Percentiles rank a stretch among this genome's conserved stretches.
These are phyloP conservation scores for Hyperopisus bebe DNA, from an alignment of 2,113 vertebrate species.

Conservation along the genomic window DNA sequence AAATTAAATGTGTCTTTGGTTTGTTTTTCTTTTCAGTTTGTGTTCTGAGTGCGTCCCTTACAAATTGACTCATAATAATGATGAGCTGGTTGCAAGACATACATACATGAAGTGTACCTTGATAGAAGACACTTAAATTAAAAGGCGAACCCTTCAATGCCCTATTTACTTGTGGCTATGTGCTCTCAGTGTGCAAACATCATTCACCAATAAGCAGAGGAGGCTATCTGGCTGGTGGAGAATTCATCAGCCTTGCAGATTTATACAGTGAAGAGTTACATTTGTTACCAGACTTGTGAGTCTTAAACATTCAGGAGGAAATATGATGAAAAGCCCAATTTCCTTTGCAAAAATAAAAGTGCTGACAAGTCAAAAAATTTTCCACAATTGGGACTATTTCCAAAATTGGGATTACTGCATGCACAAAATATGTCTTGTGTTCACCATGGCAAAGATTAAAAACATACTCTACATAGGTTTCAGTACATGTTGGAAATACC, in stretches of 20 bases:
- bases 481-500: not conserved
- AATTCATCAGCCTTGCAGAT: not conserved
- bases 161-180: conserved; percentile 19
- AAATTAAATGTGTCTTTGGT: conserved; percentile 50
- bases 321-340: not conserved
- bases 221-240: conserved; percentile 21
- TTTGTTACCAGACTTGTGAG: not conserved
- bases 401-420: not conserved
- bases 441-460: not conserved
- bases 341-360: not conserved
- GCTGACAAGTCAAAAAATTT: not conserved
- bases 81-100: conserved; percentile 28
- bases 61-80: conserved; percentile 40
- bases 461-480: not conserved
- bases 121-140: conserved; percentile 38
- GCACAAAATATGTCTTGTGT: not conserved
- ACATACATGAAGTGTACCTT: not conserved
- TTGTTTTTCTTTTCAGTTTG: conserved; percentile 29
- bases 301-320: not conserved
- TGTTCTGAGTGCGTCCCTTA: conserved; percentile 44
- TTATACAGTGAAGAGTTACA: not conserved
- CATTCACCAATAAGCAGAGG: conserved; percentile 36
- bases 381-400: not conserved
- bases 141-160: conserved; percentile 32
- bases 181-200: conserved; percentile 30